These are phyloP conservation scores for Pemphigus obesinymphae DNA, from an alignment of 1,140 invertebrate species.

Conservation along the genomic window DNA sequence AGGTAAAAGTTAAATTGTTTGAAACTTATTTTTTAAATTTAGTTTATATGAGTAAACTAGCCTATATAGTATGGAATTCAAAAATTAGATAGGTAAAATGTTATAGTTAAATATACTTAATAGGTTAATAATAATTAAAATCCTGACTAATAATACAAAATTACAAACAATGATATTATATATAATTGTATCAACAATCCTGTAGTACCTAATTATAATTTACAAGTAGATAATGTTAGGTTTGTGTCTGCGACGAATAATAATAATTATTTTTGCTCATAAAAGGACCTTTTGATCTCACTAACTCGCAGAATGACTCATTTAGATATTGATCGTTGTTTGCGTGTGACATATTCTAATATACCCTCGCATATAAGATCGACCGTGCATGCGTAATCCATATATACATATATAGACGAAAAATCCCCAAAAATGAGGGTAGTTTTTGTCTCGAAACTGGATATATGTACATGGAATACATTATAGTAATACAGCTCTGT, in stretches of 20 bases:
- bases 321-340: slow-evolving; percentile 39
- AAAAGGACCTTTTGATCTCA: neutral
- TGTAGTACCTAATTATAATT: too few species aligned
- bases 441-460: slow-evolving; percentile 36
- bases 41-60: too few species aligned
- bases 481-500: slow-evolving; percentile 34
- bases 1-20: neutral
- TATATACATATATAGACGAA: neutral
- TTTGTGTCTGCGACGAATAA: neutral
- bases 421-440: slow-evolving; percentile 40
- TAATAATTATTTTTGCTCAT: neutral
- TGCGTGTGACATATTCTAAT: slow-evolving; percentile 32
- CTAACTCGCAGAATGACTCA: slow-evolving; percentile 31
- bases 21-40: too few species aligned
- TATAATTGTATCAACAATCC: too few species aligned
- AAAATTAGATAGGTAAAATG: neutral
- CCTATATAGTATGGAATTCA: neutral
- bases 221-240: neutral
- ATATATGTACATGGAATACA: slow-evolving; percentile 23
- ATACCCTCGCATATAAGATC: slow-evolving; percentile 28
- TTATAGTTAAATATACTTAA: neutral
- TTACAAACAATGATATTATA: too few species aligned
- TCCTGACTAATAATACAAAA: neutral
- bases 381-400: slow-evolving; percentile 30
- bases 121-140: neutral